Base-by-base conservation (phyloP, 2,888 invertebrate genomes). In the Coelogynopora nodosa region DNA sequence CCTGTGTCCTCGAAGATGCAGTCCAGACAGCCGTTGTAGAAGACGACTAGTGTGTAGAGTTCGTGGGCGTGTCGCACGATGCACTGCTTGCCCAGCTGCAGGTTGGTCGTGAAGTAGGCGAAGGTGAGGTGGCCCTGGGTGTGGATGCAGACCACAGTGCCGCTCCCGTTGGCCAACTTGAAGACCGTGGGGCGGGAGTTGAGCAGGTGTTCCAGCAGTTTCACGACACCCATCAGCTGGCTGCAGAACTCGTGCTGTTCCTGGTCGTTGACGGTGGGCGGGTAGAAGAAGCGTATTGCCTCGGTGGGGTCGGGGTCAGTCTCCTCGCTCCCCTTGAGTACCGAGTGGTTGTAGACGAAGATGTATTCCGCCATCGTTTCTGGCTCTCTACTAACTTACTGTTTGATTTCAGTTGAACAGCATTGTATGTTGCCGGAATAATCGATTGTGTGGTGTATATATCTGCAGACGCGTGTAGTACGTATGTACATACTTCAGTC, bases 331-430 rank as follows among this genome's bases (percentile, higher is more conserved):
- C 84, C 84, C 2, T 5, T 27, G 27, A 84, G 84, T 5, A 84
- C 27, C 2, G 29, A 49, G 23, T 84, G 84, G 23, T 84, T 67
- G 67, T 84, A 84, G n/a, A 84, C 67, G 27, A 84, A 84, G 31
- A 84, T 23, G 67, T 84, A 84, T 49, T 84, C 84, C 31, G 84
- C 10, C 84, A 84, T 84, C 23, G 81, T 80, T 5, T 80, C n/a
- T n/a, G n/a, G n/a, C n/a, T n/a, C n/a, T n/a, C n/a, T n/a, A n/a
- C n/a, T n/a, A n/a, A n/a, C n/a, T n/a, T n/a, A n/a, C n/a, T n/a
- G n/a, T n/a, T n/a, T n/a, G n/a, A n/a, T n/a, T n/a, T n/a, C n/a
- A n/a, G n/a, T n/a, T n/a, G n/a, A n/a, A n/a, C n/a, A n/a, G n/a
- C n/a, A n/a, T n/a, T n/a, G n/a, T n/a, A n/a, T n/a, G n/a, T n/a